Evolutionary conservation across 2,888 invertebrate species (phyloP), one percentile per base, ranked within the genome.

Genomic region (Archips xylosteana): DNA sequence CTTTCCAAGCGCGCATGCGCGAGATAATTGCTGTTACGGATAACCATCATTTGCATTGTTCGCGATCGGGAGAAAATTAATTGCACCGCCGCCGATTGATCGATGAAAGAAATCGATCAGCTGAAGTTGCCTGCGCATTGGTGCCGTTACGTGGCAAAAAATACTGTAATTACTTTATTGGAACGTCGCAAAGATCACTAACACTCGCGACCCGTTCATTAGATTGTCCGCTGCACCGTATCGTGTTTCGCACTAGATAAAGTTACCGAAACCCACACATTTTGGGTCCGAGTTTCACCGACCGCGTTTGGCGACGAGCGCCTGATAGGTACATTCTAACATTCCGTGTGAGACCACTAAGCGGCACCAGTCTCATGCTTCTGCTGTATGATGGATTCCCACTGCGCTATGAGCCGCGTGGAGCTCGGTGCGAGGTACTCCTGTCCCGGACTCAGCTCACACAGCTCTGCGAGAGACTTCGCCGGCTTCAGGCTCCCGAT

Each of bases 371-470:
- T 94, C 80, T 95, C 95, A 77, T 94, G 95, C 83, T 95, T 95
- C 86, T 96, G 95, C 81, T 96, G 96, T 79, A 97, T 97, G 79
- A 97, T 94, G 76, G 96, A 97, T 89, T 97, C 97, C 96, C 97
- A 97, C 88, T 97, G 96, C 78, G 96, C 97, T 82, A 97, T 97
- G 76, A 97, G 94, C 61, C 96, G 92, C 76, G 95, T 95, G 60
- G 97, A 96, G 82, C 96, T 96, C 13, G 97, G 96, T 66, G 96
- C 96, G 32, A 95, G 94, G 80, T 93, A 93, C 82, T 95, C 95
- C 83, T 96, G 96, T 36, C 96, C 96, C 42, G 96, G 96, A 63
- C 92, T 92, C 66, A 96, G 91, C 83, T 96, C 96, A 85, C 96
- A 96, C 74, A 97, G 87, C 83, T 96, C 95, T 2, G 96, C 96